Evolutionary conservation across 2,888 invertebrate species (phyloP).

Genomic region (Eupeodes luniger): DNA sequence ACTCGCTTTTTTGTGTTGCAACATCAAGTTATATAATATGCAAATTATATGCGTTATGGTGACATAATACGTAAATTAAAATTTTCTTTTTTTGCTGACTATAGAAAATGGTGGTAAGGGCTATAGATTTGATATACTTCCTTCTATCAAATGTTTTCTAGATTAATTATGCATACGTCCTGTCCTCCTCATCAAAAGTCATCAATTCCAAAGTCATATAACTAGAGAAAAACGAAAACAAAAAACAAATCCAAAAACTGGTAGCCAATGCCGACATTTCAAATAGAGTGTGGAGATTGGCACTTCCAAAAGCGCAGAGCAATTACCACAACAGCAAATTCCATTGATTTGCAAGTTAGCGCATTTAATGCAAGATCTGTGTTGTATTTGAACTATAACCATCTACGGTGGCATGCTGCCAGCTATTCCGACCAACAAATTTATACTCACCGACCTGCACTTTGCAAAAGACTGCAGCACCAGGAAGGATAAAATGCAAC

Average conservation of each 20-base stretch:
- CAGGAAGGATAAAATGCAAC: conserved; percentile 47
- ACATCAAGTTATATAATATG: background rate
- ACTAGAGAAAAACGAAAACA: background rate
- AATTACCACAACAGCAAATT: conserved; percentile 49
- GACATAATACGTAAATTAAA: no score
- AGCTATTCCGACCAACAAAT: background rate
- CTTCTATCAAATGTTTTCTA: no score
- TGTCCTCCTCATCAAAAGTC: background rate
- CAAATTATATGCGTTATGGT: no score
- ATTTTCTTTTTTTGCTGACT: no score
- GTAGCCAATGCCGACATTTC: conserved; percentile 48
- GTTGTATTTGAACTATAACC: conserved; percentile 52
- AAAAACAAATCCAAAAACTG: conserved; percentile 20
- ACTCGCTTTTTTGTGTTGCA: background rate
- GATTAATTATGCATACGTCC: no score
- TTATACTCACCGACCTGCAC: background rate
- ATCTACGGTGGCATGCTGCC: background rate
- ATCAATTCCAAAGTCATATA: background rate
- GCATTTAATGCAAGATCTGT: conserved; percentile 58
- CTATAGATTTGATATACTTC: no score
- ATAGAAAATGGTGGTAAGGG: no score
- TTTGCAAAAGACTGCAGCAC: background rate
- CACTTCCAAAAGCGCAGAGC: conserved; percentile 38
- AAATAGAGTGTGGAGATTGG: conserved; percentile 54
- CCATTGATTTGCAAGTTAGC: conserved; percentile 67